Conservation (phyloP, 2,113 vertebrate species). For the Nannospalax galili region DNA sequence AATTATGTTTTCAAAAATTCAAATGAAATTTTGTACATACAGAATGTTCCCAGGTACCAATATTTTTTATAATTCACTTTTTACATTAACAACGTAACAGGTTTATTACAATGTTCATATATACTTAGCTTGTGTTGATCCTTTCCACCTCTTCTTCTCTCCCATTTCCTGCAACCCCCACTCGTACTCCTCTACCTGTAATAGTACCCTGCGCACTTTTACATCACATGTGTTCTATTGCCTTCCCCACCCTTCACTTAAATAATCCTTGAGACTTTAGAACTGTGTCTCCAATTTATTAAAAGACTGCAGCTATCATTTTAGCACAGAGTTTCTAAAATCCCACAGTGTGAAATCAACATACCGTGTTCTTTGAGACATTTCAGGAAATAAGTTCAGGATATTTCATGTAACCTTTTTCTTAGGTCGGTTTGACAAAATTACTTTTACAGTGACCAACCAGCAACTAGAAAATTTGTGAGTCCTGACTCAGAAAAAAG, state of each 20-base stretch:
- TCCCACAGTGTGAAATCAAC: background rate
- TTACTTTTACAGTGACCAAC: background rate
- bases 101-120: background rate
- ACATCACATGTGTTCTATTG: background rate
- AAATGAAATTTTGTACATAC: background rate
- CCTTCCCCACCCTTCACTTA: background rate
- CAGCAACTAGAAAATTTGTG: background rate
- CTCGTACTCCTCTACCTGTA: background rate
- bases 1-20: background rate
- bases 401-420: background rate
- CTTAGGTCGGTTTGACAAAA: background rate
- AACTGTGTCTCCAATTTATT: background rate
- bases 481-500: background rate
- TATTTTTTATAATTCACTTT: background rate
- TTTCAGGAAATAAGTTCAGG: background rate
- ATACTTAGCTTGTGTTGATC: too few relatives aligned
- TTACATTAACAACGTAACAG: background rate
- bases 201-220: background rate
- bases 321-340: slow-evolving; percentile 6
- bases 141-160: background rate
- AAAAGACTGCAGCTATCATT: background rate
- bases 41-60: background rate
- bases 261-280: slow-evolving; percentile 5
- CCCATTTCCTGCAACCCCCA: background rate
- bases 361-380: background rate